These are phyloP conservation scores for Papilio glaucus DNA, from an alignment of 1,140 invertebrate species.

Conservation along the genomic window DNA sequence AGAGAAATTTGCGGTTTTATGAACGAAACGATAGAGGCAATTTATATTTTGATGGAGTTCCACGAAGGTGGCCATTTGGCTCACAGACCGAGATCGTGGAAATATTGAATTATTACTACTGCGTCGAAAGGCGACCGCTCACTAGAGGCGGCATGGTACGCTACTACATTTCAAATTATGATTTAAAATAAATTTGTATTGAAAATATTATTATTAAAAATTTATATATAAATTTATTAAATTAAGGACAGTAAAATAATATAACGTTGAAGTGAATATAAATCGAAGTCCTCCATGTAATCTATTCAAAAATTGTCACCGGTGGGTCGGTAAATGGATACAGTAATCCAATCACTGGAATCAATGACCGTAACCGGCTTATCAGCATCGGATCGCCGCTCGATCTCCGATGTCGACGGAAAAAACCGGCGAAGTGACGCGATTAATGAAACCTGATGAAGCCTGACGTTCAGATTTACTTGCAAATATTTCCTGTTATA, in stretches of 20 bases:
- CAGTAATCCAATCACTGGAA: slow-evolving; percentile 36
- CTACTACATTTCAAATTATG: slow-evolving; percentile 4
- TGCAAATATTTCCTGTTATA: neutral
- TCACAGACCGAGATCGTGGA: slow-evolving; percentile 43
- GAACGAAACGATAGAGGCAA: slow-evolving; percentile 29
- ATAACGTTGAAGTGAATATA: slow-evolving; percentile 22
- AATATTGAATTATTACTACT: slow-evolving; percentile 52
- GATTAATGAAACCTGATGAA: slow-evolving; percentile 31
- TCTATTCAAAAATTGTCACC: slow-evolving; percentile 20
- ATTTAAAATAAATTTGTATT: neutral
- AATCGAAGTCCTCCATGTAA: slow-evolving; percentile 11
- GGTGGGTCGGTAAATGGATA: slow-evolving; percentile 27
- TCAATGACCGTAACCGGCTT: slow-evolving; percentile 37
- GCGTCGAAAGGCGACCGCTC: slow-evolving; percentile 38
- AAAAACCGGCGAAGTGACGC: slow-evolving; percentile 14
- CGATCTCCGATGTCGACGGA: slow-evolving; percentile 31
- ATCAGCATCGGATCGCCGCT: slow-evolving; percentile 31
- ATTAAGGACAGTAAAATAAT: neutral
- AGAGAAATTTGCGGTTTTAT: slow-evolving; percentile 30
- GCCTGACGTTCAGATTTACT: neutral
- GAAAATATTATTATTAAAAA: neutral
- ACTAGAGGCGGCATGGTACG: slow-evolving; percentile 30
- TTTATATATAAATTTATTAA: neutral
- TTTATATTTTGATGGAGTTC: slow-evolving; percentile 49
- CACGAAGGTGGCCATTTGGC: slow-evolving; percentile 41